A percentile compares a stretch with the other conserved stretches of the same genome.
phyloP scores from a whole-genome alignment of 2,113 vertebrate genomes.

The Fulica atra region DNA sequence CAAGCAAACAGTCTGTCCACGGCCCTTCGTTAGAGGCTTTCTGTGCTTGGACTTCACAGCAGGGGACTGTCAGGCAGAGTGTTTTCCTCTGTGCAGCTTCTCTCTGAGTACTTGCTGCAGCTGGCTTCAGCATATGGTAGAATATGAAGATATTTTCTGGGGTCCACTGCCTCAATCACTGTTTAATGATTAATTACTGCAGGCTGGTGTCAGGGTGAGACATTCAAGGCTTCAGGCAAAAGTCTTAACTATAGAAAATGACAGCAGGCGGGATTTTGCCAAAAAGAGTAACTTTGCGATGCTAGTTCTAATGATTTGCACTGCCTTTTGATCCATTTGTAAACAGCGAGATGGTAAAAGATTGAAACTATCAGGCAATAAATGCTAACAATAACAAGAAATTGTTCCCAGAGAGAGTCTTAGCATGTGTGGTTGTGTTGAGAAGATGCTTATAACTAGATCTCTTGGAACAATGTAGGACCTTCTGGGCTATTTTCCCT shows the following conservation, averaged over 20 bases:
- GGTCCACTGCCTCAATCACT: slow-evolving; percentile 74
- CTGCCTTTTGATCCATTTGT: slow-evolving; percentile 61
- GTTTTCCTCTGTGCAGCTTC: slow-evolving; percentile 61
- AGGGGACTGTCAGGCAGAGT: slow-evolving; percentile 67
- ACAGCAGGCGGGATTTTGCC: slow-evolving; percentile 73
- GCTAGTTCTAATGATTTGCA: slow-evolving; percentile 61
- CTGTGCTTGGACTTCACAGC: slow-evolving; percentile 72
- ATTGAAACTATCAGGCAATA: slow-evolving; percentile 27
- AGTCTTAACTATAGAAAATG: slow-evolving; percentile 75
- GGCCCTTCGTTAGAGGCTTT: slow-evolving; percentile 64
- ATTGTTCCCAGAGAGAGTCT: slow-evolving; percentile 49
- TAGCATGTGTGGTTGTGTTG: slow-evolving; percentile 20
- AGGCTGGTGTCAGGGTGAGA: slow-evolving; percentile 77
- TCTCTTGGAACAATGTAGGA: neutral
- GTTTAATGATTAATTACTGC: slow-evolving; percentile 85
- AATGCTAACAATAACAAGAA: slow-evolving; percentile 56
- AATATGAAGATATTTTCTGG: slow-evolving; percentile 75
- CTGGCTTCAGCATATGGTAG: slow-evolving; percentile 81
- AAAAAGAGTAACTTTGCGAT: slow-evolving; percentile 61
- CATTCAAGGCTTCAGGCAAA: slow-evolving; percentile 73
- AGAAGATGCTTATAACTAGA: slow-evolving; percentile 38
- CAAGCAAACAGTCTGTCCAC: slow-evolving; percentile 66
- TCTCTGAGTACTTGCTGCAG: slow-evolving; percentile 72
- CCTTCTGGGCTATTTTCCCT: neutral
- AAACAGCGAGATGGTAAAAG: slow-evolving; percentile 57